Evolutionary conservation across 35 echinoderm and acorn worm genomes (phyloP), one percentile per base, ranked within the genome.

Genomic region (Patiria miniata): DNA sequence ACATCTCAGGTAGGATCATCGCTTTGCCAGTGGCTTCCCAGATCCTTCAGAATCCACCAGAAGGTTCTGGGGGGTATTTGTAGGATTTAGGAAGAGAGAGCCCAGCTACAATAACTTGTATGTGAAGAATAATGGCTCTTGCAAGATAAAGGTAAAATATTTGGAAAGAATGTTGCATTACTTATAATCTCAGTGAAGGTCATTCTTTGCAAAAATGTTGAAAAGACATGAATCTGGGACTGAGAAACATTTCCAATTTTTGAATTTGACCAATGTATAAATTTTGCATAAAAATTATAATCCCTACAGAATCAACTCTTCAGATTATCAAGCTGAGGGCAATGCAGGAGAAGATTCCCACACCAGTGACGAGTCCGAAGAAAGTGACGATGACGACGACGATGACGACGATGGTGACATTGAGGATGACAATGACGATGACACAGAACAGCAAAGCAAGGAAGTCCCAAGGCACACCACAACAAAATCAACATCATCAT

Each of bases 351-450:
- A 84, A 21, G 57, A 84, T 6, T 60, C 82, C 18, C 52, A 84
- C 29, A 59, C 82, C 32, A 58, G 57, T 36, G 82, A 38, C 18
- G 82, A 84, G 38, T 84, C 82, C 3, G 82, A 84, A 14, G 82
- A 84, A 7, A 60, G 82, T n/a, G 82, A 51, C 2, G 80, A 82
- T 33, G 80, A 51, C 1, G 28, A 82, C 10, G 79, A 14, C 9
- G 52, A 32, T 34, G 55, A 61, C 82, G 28, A 36, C 18, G 82
- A 84, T 30, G 52, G 59, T 8, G 82, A 84, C 10, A 30, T 18
- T 37, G 37, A 39, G 42, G 78, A 80, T 37, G 78, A 80, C 22
- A 38, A 39, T 18, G 42, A 80, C 78, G 19, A 39, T 53, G 80
- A 82, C 18, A 4, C 28, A 52, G 80, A 33, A 16, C 18, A 51